Evolutionary conservation across 1,140 invertebrate species (phyloP).

Genomic region (Tetranychus cinnabarinus): DNA sequence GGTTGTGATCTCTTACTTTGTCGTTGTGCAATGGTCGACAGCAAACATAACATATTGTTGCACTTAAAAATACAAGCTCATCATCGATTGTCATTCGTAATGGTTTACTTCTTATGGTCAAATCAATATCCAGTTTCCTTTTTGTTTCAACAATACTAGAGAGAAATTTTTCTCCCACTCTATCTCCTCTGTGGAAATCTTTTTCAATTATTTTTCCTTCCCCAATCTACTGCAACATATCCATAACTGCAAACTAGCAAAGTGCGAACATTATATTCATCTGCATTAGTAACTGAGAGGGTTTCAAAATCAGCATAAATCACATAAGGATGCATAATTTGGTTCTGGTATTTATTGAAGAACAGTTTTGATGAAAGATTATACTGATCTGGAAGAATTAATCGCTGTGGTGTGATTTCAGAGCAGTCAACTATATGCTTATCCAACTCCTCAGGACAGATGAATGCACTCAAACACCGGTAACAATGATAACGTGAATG

Average conservation of each 20-base stretch:
- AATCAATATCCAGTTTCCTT: background rate
- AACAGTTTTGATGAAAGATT: background rate
- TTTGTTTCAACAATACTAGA: background rate
- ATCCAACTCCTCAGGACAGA: background rate
- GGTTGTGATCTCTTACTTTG: background rate
- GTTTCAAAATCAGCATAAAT: background rate
- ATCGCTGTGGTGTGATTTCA: background rate
- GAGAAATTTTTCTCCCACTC: background rate
- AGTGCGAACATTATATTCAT: background rate
- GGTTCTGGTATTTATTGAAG: background rate
- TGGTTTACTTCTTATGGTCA: background rate
- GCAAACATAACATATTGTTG: background rate
- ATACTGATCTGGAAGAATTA: background rate
- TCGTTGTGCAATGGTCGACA: background rate
- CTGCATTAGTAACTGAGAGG: background rate
- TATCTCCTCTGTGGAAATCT: background rate
- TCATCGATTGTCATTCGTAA: background rate
- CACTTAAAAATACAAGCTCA: background rate
- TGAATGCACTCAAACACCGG: background rate
- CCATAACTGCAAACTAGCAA: background rate
- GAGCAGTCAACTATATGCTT: background rate
- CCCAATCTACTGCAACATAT: background rate
- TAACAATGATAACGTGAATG: background rate
- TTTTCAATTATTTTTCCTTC: background rate
- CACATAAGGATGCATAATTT: background rate